Percentiles rank a stretch among this genome's conserved stretches.
phyloP scores from a whole-genome alignment of 2,113 vertebrate genomes.

The Zosterops lateralis region DNA sequence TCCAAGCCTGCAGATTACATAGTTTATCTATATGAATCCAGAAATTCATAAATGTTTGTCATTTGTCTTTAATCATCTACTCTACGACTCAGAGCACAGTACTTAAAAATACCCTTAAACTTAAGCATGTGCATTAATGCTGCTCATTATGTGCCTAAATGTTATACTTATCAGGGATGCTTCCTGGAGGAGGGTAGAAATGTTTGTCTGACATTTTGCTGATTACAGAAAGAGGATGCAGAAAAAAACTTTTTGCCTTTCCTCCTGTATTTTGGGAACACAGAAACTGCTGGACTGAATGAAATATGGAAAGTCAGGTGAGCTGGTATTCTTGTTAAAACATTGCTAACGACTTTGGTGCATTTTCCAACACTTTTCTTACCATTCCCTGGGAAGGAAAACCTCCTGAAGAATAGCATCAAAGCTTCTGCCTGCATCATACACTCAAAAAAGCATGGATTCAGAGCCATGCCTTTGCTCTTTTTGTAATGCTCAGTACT shows the following conservation, averaged over 20 bases:
- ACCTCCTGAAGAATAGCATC: background rate
- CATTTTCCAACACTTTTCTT: background rate
- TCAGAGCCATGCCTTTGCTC: background rate
- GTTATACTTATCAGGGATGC: constrained; percentile 15
- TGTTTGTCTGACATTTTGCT: constrained; percentile 27
- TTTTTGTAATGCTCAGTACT: background rate
- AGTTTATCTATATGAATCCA: background rate
- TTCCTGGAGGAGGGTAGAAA: constrained; percentile 38
- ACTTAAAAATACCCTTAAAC: constrained; percentile 19
- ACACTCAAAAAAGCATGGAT: background rate
- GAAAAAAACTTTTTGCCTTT: background rate
- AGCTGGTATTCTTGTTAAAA: background rate
- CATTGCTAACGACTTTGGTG: background rate
- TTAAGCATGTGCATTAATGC: background rate
- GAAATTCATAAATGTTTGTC: background rate
- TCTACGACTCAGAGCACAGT: background rate
- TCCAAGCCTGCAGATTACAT: background rate
- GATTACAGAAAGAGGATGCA: constrained; percentile 38
- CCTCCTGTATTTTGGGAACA: background rate
- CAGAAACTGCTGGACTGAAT: background rate
- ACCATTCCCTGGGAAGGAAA: background rate
- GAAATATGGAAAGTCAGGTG: background rate
- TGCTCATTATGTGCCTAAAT: constrained; percentile 23
- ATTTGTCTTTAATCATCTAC: constrained; percentile 1
- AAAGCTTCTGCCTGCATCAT: background rate